Base-by-base conservation (phyloP, 2,888 invertebrate species). In the Entomobrya proxima region DNA sequence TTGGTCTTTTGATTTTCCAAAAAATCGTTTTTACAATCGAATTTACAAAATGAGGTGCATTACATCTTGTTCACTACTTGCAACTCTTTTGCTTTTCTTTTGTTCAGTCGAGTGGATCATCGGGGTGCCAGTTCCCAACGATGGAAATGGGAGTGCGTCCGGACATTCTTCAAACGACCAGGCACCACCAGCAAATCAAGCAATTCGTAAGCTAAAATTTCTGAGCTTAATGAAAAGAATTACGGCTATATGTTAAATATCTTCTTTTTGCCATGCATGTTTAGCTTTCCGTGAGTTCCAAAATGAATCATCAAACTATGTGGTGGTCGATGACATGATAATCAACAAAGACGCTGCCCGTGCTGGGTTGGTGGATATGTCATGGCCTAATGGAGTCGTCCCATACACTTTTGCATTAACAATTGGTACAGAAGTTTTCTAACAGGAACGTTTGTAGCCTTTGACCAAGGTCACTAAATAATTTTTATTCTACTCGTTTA, bases 241-340 rank as follows among this genome's bases (percentile, higher is more conserved):
- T n/a, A n/a, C n/a, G n/a, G n/a, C n/a, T n/a, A 44, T 24, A 6
- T 72, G 0, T 44, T n/a, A 18, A n/a, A 35, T 27, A 24, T n/a
- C 2, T 58, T 64, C 6, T 37, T 7, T 35, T 21, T 40, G 1
- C 5, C 13, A 24, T n/a, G 30, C 47, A 58, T n/a, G 27, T 64
- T 27, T 21, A 87, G 85, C 69, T n/a, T 77, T 80, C 18, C 32
- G 32, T 13, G 80, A 76, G 6, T 35, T 78, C n/a, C 44, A 61
- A 30, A 83, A 85, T 15, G 85, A 87, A 44, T 85, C 83, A 5
- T 44, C 35, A 2, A 69, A 76, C 9, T 88, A 86, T 44, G 4
- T 77, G 11, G 82, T 85, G 0, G 52, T 87, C 13, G 88, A 88
- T 35, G 88, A 88, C 55, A 88, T 88, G 88, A 52, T 88, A 9